Base-by-base conservation (phyloP, 2,888 invertebrate species). In the Empis livida region DNA sequence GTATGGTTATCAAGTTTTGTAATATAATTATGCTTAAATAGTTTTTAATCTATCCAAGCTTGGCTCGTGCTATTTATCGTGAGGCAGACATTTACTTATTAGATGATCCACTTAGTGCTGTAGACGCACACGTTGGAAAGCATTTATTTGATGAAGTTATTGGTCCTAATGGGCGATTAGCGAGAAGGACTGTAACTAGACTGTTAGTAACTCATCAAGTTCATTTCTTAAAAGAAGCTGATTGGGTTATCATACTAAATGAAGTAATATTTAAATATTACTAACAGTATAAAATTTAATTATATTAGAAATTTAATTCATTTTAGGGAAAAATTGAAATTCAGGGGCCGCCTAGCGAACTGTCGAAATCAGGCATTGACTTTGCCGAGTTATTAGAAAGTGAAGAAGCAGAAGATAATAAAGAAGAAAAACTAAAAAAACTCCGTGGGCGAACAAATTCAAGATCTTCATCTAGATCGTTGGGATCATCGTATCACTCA, bases 151-250 rank as follows among this genome's bases (percentile, higher is more conserved):
- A 82, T 43, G 73, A 80, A 62, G 85, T 82, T 53, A 79, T 84
- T 41, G 54, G 56, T 10, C 52, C 53, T 17, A 71, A 70, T 48
- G 73, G 72, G 3, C 73, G 70, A 51, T 65, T 84, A 48, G 70
- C 67, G 10, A 49, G 54, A 16, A 44, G 50, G 42, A 64, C 73
- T 15, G 79, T 80, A 58, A 79, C 80, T 1, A 70, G 79, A 49
- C 74, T 86, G 53, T 71, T 86, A 17, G 80, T 84, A n/a, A 86
- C 86, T 0, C 85, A 87, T 70, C 85, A 86, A 64, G 71, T 84
- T 2, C 84, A 86, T 57, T 80, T 79, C 56, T 62, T 80, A 17
- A 74, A 74, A 47, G 61, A 72, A 53, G 78, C 75, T 2, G 75
- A 78, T 61, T 66, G 71, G 42, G 74, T 80, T 35, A 60, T 79